Evolutionary conservation across 2,888 invertebrate genomes (phyloP).

Genomic region (Xanthorhoe spadicearia): DNA sequence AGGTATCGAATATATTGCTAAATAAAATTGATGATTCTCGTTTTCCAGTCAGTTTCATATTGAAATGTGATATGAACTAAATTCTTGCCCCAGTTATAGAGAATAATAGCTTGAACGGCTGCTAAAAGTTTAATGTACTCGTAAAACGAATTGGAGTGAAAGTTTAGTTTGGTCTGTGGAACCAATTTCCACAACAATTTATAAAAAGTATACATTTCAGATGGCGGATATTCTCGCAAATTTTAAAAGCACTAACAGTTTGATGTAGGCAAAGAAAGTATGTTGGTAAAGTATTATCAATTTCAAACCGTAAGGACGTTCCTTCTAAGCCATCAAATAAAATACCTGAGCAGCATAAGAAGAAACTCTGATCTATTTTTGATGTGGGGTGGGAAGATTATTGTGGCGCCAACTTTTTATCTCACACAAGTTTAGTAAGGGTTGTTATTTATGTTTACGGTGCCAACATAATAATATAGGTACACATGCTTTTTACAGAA

Average conservation of each 20-base stretch:
- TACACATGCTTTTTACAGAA: background rate
- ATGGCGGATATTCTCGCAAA: background rate
- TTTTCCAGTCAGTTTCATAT: conserved; percentile 53
- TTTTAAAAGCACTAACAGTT: background rate
- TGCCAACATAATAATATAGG: background rate
- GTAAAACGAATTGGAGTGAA: conserved; percentile 2
- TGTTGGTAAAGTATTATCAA: background rate
- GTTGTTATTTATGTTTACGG: conserved; percentile 7
- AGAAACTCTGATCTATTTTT: conserved; percentile 16
- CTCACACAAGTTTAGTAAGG: conserved; percentile 1
- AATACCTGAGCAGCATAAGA: conserved; percentile 11
- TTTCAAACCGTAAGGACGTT: conserved; percentile 3
- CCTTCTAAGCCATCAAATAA: conserved; percentile 2
- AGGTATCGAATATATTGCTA: conserved; percentile 28
- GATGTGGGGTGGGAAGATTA: conserved; percentile 13
- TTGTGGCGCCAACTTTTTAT: conserved; percentile 13
- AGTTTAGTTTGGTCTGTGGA: background rate
- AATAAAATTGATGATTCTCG: conserved; percentile 55
- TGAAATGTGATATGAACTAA: conserved; percentile 52
- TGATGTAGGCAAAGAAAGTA: background rate
- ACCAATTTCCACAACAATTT: background rate
- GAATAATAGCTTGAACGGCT: background rate
- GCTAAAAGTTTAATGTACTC: background rate
- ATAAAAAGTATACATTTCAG: background rate
- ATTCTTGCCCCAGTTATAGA: conserved; percentile 17